A percentile compares a stretch with the other conserved stretches of the same genome.
Conservation (phyloP, 23 tunicate genomes). For the Aplidium turbinatum region DNA sequence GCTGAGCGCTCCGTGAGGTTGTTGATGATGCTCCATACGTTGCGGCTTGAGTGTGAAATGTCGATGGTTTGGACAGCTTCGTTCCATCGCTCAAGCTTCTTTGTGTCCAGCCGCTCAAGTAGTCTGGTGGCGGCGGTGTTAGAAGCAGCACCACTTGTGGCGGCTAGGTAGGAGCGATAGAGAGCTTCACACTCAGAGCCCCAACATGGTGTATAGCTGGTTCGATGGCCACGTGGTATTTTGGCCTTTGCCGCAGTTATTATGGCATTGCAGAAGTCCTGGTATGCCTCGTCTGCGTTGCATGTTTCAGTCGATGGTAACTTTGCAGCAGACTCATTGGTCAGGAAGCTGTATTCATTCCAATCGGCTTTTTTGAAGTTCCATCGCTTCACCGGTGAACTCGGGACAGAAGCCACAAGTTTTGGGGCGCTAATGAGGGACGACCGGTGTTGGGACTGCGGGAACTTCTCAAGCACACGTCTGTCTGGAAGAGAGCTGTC, state of each 20-base stretch:
- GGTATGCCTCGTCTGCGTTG: conserved; percentile 15
- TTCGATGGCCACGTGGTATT: conserved; percentile 22
- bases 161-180: not conserved
- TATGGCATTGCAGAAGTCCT: not conserved
- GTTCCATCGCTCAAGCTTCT: conserved; percentile 8
- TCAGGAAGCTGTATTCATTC: not conserved
- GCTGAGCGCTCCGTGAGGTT: conserved; percentile 24
- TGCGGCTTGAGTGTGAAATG: conserved; percentile 17
- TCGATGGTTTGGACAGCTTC: conserved; percentile 37
- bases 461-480: too few species aligned
- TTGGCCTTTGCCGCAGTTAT: conserved; percentile 7
- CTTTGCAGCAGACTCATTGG: not conserved
- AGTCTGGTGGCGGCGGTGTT: not conserved
- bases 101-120: not conserved
- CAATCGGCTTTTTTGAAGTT: conserved; percentile 3
- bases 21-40: conserved; percentile 27
- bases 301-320: conserved; percentile 10
- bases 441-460: too few species aligned
- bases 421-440: too few species aligned
- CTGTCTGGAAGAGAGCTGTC: not conserved
- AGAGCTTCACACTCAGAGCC: conserved; percentile 4
- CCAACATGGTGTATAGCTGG: conserved; percentile 19
- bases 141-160: conserved; percentile 10
- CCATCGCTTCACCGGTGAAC: conserved; percentile 29
- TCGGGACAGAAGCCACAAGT: too few species aligned